Evolutionary conservation across 2,888 invertebrate species (phyloP).

Genomic region (Nomada lathburiana): DNA sequence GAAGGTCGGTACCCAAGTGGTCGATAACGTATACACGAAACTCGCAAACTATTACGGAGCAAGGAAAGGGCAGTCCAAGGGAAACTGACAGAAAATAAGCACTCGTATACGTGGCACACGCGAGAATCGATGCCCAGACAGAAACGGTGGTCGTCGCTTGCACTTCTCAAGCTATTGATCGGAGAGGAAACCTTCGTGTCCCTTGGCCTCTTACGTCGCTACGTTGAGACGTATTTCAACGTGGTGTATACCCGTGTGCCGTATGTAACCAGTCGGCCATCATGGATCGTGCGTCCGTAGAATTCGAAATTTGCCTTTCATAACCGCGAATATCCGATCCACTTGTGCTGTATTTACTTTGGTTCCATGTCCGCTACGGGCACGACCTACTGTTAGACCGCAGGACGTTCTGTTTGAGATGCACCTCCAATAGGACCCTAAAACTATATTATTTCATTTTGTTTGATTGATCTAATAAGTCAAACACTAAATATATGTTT

Average conservation of each 20-base stretch:
- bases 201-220: constrained; percentile 44
- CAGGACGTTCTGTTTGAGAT: background rate
- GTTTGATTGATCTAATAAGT: too few relatives aligned
- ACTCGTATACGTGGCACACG: constrained; percentile 52
- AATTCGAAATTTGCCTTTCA: constrained; percentile 34
- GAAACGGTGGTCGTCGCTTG: constrained; percentile 70
- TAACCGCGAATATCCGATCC: constrained; percentile 21
- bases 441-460: too few relatives aligned
- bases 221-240: constrained; percentile 41
- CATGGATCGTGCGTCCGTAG: constrained; percentile 3
- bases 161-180: constrained; percentile 77
- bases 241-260: background rate
- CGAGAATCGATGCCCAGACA: constrained; percentile 76
- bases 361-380: background rate
- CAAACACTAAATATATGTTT: too few relatives aligned
- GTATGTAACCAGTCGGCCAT: background rate
- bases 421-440: background rate
- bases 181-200: constrained; percentile 48
- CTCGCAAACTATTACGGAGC: constrained; percentile 13
- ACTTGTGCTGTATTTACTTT: constrained; percentile 21
- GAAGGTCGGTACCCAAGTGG: background rate
- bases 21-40: background rate
- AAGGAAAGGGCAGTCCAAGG: constrained; percentile 18
- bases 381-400: background rate
- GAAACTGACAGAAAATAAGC: constrained; percentile 52